Conservation (phyloP, 2,113 vertebrate species). For the Monopterus albus region DNA sequence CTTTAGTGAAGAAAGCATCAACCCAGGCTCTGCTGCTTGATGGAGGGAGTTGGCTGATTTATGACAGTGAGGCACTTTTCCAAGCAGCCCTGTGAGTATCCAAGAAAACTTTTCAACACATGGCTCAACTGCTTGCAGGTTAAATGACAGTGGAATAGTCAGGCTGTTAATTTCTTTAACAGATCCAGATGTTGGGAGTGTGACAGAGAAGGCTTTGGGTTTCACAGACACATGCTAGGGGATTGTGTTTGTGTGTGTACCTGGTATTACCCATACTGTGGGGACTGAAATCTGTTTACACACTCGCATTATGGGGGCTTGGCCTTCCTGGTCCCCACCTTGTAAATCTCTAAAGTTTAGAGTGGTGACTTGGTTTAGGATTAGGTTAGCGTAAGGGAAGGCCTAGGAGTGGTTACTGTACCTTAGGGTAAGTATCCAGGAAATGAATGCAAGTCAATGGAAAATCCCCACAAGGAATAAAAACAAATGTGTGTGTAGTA, state of each 20-base stretch:
- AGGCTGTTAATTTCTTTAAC: conserved; percentile 71
- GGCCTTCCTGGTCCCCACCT: too few species aligned
- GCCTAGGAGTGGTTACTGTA: too few species aligned
- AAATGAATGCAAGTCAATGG: too few species aligned
- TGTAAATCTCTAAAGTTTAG: too few species aligned
- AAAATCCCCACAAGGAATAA: too few species aligned
- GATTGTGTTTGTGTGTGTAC: conserved; percentile 30
- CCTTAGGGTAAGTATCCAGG: too few species aligned
- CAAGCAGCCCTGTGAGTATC: conserved; percentile 52
- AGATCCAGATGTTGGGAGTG: conserved; percentile 78
- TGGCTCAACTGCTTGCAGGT: conserved; percentile 76
- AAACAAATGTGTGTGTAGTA: conserved; percentile 20
- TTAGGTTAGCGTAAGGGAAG: too few species aligned
- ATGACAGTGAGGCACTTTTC: conserved; percentile 53
- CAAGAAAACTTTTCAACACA: conserved; percentile 78
- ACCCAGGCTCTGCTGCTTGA: conserved; percentile 10
- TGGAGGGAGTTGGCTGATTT: conserved; percentile 65
- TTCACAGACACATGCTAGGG: conserved; percentile 52
- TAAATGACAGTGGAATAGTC: conserved; percentile 73
- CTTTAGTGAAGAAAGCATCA: conserved; percentile 42
- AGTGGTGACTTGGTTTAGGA: too few species aligned
- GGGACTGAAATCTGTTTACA: too few species aligned
- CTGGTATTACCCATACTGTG: too few species aligned
- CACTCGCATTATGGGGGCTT: too few species aligned
- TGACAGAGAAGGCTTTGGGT: conserved; percentile 59